phyloP scores from a whole-genome alignment of 1,140 invertebrate species.

The Vanessa tameamea region DNA sequence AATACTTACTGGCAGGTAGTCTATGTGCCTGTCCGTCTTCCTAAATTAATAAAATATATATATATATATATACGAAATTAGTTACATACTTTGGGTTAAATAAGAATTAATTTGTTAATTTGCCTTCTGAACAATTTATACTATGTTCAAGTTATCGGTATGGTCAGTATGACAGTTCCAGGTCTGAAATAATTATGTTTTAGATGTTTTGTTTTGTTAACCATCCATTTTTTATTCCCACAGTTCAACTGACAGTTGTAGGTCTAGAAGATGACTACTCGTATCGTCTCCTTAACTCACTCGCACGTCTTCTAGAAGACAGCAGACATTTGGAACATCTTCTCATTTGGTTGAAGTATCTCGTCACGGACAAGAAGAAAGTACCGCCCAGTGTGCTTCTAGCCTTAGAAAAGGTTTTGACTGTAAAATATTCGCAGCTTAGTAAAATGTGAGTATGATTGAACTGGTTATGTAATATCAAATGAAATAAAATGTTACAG shows the following conservation, averaged over 20 bases:
- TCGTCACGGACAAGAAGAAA: constrained; percentile 83
- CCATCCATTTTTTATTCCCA: constrained; percentile 2
- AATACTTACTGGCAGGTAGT: too few relatives aligned
- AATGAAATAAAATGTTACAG: too few relatives aligned
- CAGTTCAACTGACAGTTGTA: constrained; percentile 88
- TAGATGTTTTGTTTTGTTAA: neutral
- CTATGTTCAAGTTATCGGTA: too few relatives aligned
- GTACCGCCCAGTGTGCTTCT: constrained; percentile 85
- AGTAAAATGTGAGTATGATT: constrained; percentile 90
- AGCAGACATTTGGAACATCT: constrained; percentile 94
- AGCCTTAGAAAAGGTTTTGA: constrained; percentile 89
- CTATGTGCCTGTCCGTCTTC: too few relatives aligned
- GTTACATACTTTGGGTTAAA: too few relatives aligned
- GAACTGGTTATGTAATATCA: neutral
- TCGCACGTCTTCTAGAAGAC: constrained; percentile 87
- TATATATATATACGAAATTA: too few relatives aligned
- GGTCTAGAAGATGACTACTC: constrained; percentile 88
- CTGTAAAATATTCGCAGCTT: constrained; percentile 89
- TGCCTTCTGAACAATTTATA: too few relatives aligned
- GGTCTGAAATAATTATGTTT: neutral
- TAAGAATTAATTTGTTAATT: too few relatives aligned
- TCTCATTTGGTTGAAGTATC: constrained; percentile 87
- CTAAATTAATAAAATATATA: too few relatives aligned
- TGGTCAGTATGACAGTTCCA: too few relatives aligned
- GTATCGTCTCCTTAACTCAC: constrained; percentile 86